These are phyloP conservation scores for Oophaga pumilio DNA, from an alignment of 2,113 vertebrate genomes.

Conservation along the genomic window DNA sequence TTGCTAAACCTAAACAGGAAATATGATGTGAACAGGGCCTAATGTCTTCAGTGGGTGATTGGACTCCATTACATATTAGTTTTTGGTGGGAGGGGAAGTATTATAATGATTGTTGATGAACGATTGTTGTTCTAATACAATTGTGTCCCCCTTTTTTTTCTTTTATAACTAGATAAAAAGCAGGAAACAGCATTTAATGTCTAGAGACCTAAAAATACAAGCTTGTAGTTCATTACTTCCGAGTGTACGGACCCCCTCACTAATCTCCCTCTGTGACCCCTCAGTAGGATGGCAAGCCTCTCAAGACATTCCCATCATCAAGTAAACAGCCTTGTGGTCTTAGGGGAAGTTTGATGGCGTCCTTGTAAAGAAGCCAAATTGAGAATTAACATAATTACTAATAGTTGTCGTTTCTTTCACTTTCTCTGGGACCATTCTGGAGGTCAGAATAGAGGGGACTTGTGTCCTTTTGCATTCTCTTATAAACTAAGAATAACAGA, in stretches of 20 bases:
- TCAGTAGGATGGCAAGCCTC: not conserved
- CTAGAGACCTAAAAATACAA: not conserved
- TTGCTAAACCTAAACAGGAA: too few species aligned
- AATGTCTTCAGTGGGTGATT: too few species aligned
- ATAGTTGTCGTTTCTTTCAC: slow-evolving; percentile 17
- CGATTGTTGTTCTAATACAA: too few species aligned
- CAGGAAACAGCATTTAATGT: too few species aligned
- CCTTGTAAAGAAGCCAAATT: slow-evolving; percentile 42
- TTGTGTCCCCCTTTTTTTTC: too few species aligned
- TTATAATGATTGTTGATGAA: too few species aligned
- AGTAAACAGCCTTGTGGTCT: not conserved
- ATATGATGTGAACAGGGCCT: too few species aligned
- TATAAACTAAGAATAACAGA: not conserved
- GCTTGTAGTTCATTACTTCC: not conserved
- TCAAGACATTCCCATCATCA: not conserved
- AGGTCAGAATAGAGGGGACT: not conserved
- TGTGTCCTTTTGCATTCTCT: not conserved
- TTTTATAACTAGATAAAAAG: too few species aligned
- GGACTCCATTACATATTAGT: too few species aligned
- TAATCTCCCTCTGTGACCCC: not conserved
- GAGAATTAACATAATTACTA: slow-evolving; percentile 48
- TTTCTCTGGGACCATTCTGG: not conserved
- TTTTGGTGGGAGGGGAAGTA: too few species aligned
- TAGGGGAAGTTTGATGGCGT: not conserved
- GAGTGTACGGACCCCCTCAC: not conserved